phyloP scores from a whole-genome alignment of 2,113 vertebrate species.

The Gnathonemus longibarbis region DNA sequence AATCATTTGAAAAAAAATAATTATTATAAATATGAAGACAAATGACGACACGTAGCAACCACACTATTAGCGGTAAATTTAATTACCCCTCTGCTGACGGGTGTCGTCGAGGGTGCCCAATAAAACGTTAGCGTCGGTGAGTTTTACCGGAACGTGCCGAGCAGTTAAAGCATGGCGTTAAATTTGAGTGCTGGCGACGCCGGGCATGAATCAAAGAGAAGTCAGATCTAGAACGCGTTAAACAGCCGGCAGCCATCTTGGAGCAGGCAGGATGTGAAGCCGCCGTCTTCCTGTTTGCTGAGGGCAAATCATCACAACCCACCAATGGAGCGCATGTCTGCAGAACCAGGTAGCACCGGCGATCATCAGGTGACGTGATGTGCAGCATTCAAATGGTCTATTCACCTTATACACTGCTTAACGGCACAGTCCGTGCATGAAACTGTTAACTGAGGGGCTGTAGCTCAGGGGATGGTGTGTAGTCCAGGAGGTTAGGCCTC shows the following conservation, averaged over 20 bases:
- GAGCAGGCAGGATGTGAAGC: not conserved
- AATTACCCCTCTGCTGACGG: not conserved
- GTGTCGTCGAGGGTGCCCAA: not conserved
- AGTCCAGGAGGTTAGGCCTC: not conserved
- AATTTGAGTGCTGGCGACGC: not conserved
- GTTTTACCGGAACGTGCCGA: not conserved
- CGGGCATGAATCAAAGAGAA: not conserved
- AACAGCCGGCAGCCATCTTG: not conserved
- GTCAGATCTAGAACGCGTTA: not conserved
- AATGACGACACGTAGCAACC: not conserved
- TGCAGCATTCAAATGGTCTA: not conserved
- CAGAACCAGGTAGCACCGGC: not conserved
- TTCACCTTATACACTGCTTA: not conserved
- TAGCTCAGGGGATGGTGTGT: not conserved
- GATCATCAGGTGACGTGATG: not conserved
- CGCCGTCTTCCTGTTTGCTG: not conserved
- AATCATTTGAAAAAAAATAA: not conserved
- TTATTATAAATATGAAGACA: not conserved
- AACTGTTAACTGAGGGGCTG: not conserved
- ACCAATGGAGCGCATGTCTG: not conserved
- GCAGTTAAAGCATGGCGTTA: not conserved
- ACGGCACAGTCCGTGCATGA: not conserved
- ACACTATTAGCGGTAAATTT: not conserved
- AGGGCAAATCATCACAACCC: not conserved
- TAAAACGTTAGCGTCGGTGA: not conserved